These are phyloP conservation scores for Plecotus auritus DNA, from an alignment of 2,113 vertebrate genomes.

Conservation along the genomic window DNA sequence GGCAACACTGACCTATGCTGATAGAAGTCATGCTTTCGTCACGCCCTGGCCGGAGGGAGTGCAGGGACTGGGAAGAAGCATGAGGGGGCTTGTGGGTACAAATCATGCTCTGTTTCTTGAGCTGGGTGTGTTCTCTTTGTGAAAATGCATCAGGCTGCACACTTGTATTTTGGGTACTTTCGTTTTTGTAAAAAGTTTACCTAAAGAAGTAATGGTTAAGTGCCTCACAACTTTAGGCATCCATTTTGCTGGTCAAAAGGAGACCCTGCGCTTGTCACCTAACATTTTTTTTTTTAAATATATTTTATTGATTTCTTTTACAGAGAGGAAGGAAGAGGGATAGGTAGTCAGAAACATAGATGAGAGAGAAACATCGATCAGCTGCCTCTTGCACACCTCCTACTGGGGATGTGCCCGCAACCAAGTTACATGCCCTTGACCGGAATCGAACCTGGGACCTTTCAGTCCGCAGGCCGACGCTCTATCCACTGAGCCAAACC, in stretches of 20 bases:
- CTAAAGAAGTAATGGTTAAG: no score
- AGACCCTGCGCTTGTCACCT: not conserved
- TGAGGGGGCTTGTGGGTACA: not conserved
- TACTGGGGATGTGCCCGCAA: no score
- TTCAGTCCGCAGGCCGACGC: no score
- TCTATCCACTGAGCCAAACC: no score
- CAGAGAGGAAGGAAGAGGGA: no score
- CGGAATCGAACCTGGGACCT: no score
- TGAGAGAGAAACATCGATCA: no score
- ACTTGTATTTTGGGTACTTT: not conserved
- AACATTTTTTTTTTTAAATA: no score
- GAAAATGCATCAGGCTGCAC: not conserved
- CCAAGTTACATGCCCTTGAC: no score
- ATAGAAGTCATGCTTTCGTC: not conserved
- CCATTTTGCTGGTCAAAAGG: not conserved
- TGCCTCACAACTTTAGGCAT: not conserved
- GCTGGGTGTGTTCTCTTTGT: not conserved
- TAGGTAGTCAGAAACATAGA: no score
- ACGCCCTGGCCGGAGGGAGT: not conserved
- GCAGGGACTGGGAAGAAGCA: not conserved
- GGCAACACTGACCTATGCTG: not conserved
- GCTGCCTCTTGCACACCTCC: no score
- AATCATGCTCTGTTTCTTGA: not conserved
- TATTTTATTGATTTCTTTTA: no score
- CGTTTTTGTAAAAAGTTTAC: not conserved